A percentile compares a stretch with the other conserved stretches of the same genome.
These are phyloP conservation scores for Tapirus terrestris DNA, from an alignment of 2,113 vertebrate species.

Conservation along the genomic window DNA sequence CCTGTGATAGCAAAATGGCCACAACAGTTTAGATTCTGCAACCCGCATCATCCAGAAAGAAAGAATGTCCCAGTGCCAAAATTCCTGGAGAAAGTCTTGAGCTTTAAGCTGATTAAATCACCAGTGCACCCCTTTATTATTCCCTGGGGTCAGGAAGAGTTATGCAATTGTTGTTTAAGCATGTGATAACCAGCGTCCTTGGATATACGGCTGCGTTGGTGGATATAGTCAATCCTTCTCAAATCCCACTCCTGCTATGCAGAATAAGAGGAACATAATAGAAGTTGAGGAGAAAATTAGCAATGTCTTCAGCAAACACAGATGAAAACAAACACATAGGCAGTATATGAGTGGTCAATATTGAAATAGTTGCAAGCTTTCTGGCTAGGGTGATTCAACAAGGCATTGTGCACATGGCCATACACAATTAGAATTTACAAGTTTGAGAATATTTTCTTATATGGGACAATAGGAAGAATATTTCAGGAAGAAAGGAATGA, in stretches of 20 bases:
- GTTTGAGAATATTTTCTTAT: slow-evolving; percentile 21
- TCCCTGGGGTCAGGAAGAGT: not conserved
- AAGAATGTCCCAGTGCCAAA: not conserved
- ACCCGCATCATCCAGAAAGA: not conserved
- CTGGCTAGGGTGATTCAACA: not conserved
- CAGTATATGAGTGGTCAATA: not conserved
- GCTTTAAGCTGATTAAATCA: not conserved
- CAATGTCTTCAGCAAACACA: not conserved
- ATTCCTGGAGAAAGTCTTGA: not conserved
- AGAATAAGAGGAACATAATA: not conserved
- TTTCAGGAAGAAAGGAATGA: slow-evolving; percentile 5
- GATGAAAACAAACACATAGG: not conserved
- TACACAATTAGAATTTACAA: not conserved
- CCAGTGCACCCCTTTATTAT: not conserved
- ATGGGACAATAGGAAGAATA: not conserved
- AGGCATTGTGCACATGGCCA: not conserved
- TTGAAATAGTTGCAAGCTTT: not conserved
- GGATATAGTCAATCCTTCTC: not conserved
- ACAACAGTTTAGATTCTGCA: not conserved
- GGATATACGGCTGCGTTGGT: not conserved
- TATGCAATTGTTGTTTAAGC: not conserved
- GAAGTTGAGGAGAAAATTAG: not conserved
- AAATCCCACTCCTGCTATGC: not conserved
- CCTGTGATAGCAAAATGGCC: not conserved
- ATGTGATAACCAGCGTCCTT: not conserved